A percentile compares a stretch with the other conserved stretches of the same genome.
phyloP scores from a whole-genome alignment of 2,113 vertebrate species.

The Opisthocomus hoazin region DNA sequence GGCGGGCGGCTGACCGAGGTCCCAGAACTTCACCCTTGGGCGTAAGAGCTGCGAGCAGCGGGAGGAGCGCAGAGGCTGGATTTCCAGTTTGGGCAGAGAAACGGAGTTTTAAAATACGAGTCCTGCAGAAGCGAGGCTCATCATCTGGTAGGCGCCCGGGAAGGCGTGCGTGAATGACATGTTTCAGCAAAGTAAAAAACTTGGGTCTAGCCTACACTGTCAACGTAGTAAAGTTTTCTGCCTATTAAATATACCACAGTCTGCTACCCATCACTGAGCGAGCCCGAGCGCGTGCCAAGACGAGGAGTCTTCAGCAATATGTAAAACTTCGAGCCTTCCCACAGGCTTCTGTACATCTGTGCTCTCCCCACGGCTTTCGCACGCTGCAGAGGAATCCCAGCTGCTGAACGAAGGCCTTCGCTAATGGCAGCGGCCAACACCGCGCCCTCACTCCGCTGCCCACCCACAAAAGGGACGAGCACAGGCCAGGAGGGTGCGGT shows the following conservation, averaged over 20 bases:
- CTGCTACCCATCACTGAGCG: neutral
- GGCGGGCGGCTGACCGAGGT: neutral
- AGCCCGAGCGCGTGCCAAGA: neutral
- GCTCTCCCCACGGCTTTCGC: neutral
- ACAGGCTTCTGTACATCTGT: slow-evolving; percentile 10
- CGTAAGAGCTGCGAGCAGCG: neutral
- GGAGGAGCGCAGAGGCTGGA: neutral
- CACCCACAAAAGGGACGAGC: neutral
- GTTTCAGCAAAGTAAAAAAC: slow-evolving; percentile 25
- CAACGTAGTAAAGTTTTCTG: neutral
- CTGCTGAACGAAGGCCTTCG: neutral
- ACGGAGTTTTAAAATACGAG: fast-evolving
- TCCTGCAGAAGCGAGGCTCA: neutral
- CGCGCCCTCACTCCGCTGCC: fast-evolving
- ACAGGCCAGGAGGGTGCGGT: neutral
- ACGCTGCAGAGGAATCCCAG: neutral
- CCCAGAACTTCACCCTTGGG: neutral
- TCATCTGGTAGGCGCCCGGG: neutral
- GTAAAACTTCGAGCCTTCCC: slow-evolving; percentile 18
- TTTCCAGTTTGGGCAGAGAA: neutral
- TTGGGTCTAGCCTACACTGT: slow-evolving; percentile 44
- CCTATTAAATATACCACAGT: neutral
- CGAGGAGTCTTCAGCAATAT: neutral
- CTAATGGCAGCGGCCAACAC: neutral
- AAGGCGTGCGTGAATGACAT: slow-evolving; percentile 8